Evolutionary conservation across 2,888 invertebrate genomes (phyloP).

Genomic region (Hyles lineata): DNA sequence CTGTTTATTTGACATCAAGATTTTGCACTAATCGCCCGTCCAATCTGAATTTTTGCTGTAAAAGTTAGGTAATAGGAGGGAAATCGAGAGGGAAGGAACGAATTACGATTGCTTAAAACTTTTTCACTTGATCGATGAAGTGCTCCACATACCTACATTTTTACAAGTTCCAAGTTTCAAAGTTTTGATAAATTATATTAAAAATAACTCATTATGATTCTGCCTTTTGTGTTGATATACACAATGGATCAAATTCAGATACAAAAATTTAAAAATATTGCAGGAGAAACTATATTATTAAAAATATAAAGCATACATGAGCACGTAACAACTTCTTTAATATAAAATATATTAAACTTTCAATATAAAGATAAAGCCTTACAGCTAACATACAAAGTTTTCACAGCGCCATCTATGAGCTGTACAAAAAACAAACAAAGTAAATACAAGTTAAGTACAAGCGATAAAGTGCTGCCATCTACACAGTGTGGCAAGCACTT

Average conservation of each 20-base stretch:
- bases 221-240: too few species aligned
- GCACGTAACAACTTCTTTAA: too few species aligned
- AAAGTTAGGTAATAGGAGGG: constrained; percentile 5
- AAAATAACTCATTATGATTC: too few species aligned
- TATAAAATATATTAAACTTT: too few species aligned
- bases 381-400: not conserved
- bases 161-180: too few species aligned
- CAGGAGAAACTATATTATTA: too few species aligned
- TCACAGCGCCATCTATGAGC: constrained; percentile 13
- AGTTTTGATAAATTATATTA: too few species aligned
- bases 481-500: constrained; percentile 1
- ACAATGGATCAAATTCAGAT: too few species aligned
- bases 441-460: not conserved
- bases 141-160: too few species aligned
- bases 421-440: not conserved
- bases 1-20: constrained; percentile 27
- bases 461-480: constrained; percentile 12
- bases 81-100: not conserved
- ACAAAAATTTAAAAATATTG: too few species aligned
- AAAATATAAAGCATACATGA: too few species aligned
- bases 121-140: too few species aligned
- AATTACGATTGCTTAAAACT: not conserved
- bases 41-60: not conserved
- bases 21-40: constrained; percentile 24
- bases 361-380: not conserved